phyloP scores from a whole-genome alignment of 2,113 vertebrate species.

The Peucedramus taeniatus region DNA sequence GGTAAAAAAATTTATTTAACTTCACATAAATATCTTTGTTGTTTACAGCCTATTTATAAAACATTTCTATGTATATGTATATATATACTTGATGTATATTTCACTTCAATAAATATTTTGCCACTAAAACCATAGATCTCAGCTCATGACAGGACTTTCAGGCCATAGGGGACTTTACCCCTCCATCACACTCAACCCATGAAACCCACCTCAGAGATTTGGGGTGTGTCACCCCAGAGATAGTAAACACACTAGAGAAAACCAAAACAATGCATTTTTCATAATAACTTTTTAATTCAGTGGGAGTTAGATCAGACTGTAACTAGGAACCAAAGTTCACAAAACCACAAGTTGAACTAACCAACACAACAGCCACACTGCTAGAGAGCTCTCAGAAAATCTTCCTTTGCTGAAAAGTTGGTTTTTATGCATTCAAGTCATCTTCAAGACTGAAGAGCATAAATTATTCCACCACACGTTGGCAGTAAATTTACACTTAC shows the following conservation, averaged over 20 bases:
- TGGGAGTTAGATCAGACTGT: background rate
- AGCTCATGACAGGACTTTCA: background rate
- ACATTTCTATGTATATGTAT: background rate
- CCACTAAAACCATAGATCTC: background rate
- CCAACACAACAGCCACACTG: background rate
- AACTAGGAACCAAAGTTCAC: background rate
- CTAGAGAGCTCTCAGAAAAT: background rate
- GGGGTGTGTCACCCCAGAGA: background rate
- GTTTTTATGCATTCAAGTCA: background rate
- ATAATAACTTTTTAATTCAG: background rate
- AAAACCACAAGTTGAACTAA: background rate
- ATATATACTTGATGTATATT: background rate
- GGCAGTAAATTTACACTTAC: background rate
- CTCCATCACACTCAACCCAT: background rate
- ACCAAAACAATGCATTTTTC: background rate
- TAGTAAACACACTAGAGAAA: background rate
- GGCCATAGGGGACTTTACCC: background rate
- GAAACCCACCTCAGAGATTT: background rate
- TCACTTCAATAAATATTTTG: background rate
- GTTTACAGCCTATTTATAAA: background rate
- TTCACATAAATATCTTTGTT: background rate
- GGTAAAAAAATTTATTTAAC: background rate
- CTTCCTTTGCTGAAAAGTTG: background rate
- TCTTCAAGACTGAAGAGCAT: background rate
- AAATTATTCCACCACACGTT: background rate